Base-by-base conservation (phyloP, 2,113 vertebrate species). In the Sebastes schlegelii region DNA sequence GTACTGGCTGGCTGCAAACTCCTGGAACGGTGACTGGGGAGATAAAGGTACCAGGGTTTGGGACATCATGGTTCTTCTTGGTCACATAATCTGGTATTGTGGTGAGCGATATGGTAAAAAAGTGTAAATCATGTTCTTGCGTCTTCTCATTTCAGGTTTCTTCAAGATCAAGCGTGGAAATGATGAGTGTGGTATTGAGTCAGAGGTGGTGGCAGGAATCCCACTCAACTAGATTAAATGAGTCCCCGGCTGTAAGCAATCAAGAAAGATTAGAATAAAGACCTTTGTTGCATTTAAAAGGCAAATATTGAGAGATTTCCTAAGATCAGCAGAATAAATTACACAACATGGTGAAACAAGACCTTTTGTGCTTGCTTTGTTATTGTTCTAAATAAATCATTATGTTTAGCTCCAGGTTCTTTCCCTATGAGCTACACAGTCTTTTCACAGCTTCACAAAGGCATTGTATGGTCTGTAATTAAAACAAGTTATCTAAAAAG, bases 21-120 rank as follows among this genome's bases (percentile, higher is more conserved):
- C 98, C 86, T 99, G 97, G 98, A 99, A 99, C 90, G 94, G 91
- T 0, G 98, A 99, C 93, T 99, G 98, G 98, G 98, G 98, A 7
- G 96, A 98, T 67, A 95, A 95, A 0, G 98, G 98, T 98, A 74
- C 5, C 6, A 42, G 55, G 7, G n/a, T 40, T 60, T 45, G 13
- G 17, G 23, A 45, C 2, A 2, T 21, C 2, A 4, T 42, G 61
- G 71, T 67, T 86, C 2, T 19, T 86, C 2, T 19, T 13, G 4
- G 17, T 66, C 42, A 58, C 4, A 19, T 26, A 66, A 58, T 42
- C 6, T 42, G 9, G 51, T 10, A 62, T 9, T 66, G 17, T 42
- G 13, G 8, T 4, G 54, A 62, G 14, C 52, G 13, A 51, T 16
- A 4, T 10, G 0, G 11, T 4, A n/a, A 46, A 69, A 2, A 42